Evolutionary conservation across 2,113 vertebrate genomes (phyloP), one percentile per base, ranked within the genome.

Genomic region (Dendrocopos noguchii): DNA sequence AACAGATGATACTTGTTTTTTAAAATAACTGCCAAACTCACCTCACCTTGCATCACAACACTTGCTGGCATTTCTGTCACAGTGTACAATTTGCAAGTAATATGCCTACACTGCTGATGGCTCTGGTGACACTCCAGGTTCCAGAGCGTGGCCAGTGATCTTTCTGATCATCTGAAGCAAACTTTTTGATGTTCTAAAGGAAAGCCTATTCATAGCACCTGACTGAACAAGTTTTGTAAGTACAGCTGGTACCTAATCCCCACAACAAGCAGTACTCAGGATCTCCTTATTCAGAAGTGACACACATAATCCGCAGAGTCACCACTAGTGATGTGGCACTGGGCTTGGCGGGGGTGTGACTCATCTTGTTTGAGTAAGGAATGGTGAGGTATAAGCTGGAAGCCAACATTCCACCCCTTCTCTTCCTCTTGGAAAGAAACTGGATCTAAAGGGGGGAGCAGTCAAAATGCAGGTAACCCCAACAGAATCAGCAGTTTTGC

Each of bases 351-450:
- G 47, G 76, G 21, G 44, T 61, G 44, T 93, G 87, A 95, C 57
- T 91, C 90, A 94, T 72, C 76, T 56, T 68, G 57, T 31, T 59
- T 57, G 28, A 94, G 44, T 65, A 75, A 87, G 33, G 20, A 93
- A 55, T 6, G 53, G 65, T 31, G 46, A 83, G 24, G 29, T 20
- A 60, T 17, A 53, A 63, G 27, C 57, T n/a, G 16, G 34, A 5
- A 90, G 47, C 19, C 2, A 4, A 61, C 12, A 63, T 21, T 10
- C 28, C 72, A 87, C 31, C 28, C 28, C 50, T 67, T 10, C 39
- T 64, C 31, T 22, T 82, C 44, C 44, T 56, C 68, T 88, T 53
- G 33, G 55, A 87, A 82, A 79, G 2, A 82, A 60, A 87, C 9
- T 18, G 18, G 22, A 80, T 4, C 53, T 55, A 36, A 66, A 90